Base-by-base conservation (phyloP, 1,140 invertebrate genomes). In the Plutomurus gul region DNA sequence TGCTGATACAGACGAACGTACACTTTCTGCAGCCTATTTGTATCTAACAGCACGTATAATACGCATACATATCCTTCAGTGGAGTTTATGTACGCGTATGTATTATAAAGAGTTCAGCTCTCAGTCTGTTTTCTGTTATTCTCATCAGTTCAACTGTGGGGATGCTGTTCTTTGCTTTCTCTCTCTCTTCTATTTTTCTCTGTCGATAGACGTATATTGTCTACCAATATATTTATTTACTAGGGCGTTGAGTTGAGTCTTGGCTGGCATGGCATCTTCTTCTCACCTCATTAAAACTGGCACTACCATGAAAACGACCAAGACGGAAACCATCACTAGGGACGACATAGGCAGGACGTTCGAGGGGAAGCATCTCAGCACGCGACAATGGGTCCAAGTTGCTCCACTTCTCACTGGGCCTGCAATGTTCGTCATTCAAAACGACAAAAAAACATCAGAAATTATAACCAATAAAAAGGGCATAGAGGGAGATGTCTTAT, bases 121-220 rank as follows among this genome's bases (percentile, higher is more conserved):
- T 51, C 47, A 51, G 47, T 51, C 47, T 51, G 47, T 51, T 51
- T 51, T 51, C 47, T n/a, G 47, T 51, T 51, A 51, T 51, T 51
- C 47, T 51, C 47, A 51, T 51, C 47, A 51, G 47, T 51, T 22
- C 47, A 11, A n/a, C 18, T 51, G n/a, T 51, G 47, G 47, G 20
- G 20, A 22, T 51, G 47, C 25, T 18, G 13, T 51, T 51, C 18
- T 20, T 4, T 49, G n/a, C 2, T n/a, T 49, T 49, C 18, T 6
- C 20, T 25, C 18, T 51, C 47, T 51, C 18, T 22, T 51, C 47
- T 22, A 22, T 22, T 20, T 22, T 51, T 51, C 47, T 11, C 47
- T 51, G 47, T 51, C 47, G 47, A 51, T 51, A 51, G 47, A 51
- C 47, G n/a, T n/a, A 51, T 51, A 51, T 51, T 22, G 18, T 22